Evolutionary conservation across 1,140 invertebrate genomes (phyloP).

Genomic region (Diachasma alloeum): DNA sequence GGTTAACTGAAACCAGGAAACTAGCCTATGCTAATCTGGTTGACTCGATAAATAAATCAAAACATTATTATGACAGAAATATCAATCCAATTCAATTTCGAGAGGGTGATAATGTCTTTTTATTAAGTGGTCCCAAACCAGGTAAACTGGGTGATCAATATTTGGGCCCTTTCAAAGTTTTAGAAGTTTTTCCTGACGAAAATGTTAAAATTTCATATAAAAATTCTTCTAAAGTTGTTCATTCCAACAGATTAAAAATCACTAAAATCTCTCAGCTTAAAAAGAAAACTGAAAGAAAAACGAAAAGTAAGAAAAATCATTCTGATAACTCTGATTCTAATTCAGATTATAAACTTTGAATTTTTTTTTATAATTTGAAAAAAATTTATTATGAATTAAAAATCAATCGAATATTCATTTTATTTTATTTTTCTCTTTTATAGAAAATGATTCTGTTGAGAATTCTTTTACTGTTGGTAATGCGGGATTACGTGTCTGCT

Average conservation of each 20-base stretch:
- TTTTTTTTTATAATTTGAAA: too few species aligned
- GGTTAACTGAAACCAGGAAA: background rate
- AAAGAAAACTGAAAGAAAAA: background rate
- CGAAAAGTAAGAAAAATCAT: background rate
- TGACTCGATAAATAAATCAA: background rate
- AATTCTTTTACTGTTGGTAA: background rate
- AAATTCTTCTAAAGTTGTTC: too few species aligned
- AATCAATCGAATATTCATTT: too few species aligned
- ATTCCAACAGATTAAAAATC: too few species aligned
- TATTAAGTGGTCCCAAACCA: too few species aligned
- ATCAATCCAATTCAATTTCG: background rate
- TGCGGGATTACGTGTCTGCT: background rate
- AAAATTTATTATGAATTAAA: too few species aligned
- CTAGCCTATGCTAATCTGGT: slow-evolving; percentile 4
- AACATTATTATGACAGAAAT: slow-evolving; percentile 1
- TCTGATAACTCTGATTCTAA: background rate
- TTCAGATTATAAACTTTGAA: background rate
- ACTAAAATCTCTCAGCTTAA: background rate
- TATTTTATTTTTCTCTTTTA: background rate
- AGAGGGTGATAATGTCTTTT: background rate
- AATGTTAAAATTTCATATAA: too few species aligned
- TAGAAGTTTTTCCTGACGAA: too few species aligned
- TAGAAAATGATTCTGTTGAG: background rate
- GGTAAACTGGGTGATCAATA: too few species aligned
- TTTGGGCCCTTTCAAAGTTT: too few species aligned